Base-by-base conservation (phyloP, 2,797 vertebrate genomes). In the Manis pentadactyla region DNA sequence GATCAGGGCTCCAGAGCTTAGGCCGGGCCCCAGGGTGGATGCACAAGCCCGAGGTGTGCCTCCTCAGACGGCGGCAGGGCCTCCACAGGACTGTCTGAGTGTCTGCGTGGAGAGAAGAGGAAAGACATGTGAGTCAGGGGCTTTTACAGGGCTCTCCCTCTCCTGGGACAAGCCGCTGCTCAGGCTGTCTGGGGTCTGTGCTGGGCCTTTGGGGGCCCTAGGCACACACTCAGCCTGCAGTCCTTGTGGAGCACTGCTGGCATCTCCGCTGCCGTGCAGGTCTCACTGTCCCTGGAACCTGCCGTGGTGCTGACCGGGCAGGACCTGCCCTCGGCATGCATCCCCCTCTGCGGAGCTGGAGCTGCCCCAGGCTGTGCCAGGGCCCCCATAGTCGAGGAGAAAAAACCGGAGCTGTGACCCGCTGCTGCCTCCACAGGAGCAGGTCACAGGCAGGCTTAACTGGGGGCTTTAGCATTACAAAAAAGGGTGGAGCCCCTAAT, bases 121-220 rank as follows among this genome's bases (percentile, higher is more conserved):
- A 49, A 64, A 42, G 18, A 59, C 53, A 37, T 17, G 57, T 1
- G n/a, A 13, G 8, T 64, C 42, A 49, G 31, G 42, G 42, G 23
- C 10, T 7, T 31, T 84, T 66, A 21, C 61, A 46, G 29, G 59
- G 23, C 4, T 37, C 53, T 34, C 19, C 31, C 21, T 39, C n/a
- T 9, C 31, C n/a, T 39, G 34, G 25, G 55, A 79, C 37, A 6
- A 18, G 53, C 7, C 25, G 77, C 77, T n/a, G 46, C 46, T 4
- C 0, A 3, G 15, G 64, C 10, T 1, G 6, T 14, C 9, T 0
- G 2, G 49, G 18, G 82, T 17, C 6, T 68, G n/a, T 27, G 25
- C 17, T 3, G 2, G 34, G 25, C 27, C 34, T 29, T 15, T 0
- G 0, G 34, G 4, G 64, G n/a, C 7, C 6, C 17, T 0, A 1